Percentiles rank a stretch among this genome's conserved stretches.
phyloP scores from a whole-genome alignment of 2,113 vertebrate species.

The Carollia perspicillata region DNA sequence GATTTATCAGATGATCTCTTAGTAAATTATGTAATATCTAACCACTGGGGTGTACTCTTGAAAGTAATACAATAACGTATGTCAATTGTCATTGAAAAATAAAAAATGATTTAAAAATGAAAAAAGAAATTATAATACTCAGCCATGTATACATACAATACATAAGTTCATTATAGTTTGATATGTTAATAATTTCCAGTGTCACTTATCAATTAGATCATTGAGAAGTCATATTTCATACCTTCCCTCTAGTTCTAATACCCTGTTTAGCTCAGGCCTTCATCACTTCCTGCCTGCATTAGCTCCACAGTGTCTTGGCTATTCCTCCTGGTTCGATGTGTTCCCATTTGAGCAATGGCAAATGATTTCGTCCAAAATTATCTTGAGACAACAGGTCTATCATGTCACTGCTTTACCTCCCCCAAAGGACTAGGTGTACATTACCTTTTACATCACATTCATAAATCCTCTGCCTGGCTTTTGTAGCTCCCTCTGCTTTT shows the following conservation, averaged over 20 bases:
- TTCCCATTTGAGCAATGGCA: background rate
- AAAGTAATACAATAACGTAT: too few species aligned
- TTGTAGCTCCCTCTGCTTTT: background rate
- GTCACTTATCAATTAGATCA: background rate
- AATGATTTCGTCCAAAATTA: background rate
- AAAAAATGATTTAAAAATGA: too few species aligned
- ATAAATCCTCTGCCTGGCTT: background rate
- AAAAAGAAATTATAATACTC: too few species aligned
- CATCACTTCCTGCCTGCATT: background rate
- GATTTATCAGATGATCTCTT: too few species aligned
- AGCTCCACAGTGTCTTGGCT: background rate
- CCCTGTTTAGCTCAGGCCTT: background rate
- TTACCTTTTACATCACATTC: background rate
- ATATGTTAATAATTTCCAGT: background rate
- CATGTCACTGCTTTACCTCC: background rate
- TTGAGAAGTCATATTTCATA: background rate
- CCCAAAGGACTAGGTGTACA: background rate
- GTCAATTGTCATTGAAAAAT: too few species aligned
- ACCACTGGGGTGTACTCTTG: too few species aligned
- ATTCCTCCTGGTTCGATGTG: background rate
- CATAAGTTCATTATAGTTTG: background rate
- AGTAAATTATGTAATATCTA: too few species aligned
- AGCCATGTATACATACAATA: background rate
- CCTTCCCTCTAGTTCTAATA: background rate
- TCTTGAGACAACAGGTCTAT: background rate